phyloP scores from a whole-genome alignment of 2,797 vertebrate species.

The Hirundo rustica region DNA sequence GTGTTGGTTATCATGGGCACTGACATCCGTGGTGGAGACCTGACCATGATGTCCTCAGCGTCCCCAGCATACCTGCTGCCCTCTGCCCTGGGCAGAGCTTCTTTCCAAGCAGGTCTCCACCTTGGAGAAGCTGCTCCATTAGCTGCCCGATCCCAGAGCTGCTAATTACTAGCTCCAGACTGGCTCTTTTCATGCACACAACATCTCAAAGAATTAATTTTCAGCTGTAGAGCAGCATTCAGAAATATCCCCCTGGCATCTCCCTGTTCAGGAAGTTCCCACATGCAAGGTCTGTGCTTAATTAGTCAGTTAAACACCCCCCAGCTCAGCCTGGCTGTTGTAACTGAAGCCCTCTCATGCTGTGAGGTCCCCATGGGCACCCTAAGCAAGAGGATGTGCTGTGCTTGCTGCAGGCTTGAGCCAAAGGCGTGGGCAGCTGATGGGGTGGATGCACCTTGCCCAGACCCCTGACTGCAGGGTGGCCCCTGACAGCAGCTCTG shows the following conservation, averaged over 20 bases:
- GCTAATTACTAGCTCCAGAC: conserved; percentile 6
- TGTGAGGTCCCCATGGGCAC: not conserved
- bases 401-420: not conserved
- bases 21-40: fast-evolving
- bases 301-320: conserved; percentile 26
- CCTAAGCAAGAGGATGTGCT: not conserved
- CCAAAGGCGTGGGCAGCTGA: not conserved
- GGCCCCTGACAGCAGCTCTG: not conserved
- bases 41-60: fast-evolving
- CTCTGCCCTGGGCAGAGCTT: not conserved
- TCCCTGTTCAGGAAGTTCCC: not conserved
- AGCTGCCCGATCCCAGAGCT: not conserved
- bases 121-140: not conserved
- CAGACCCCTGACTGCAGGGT: not conserved
- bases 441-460: fast-evolving
- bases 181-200: not conserved
- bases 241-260: not conserved
- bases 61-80: not conserved
- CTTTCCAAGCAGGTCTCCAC: not conserved
- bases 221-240: not conserved
- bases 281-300: not conserved
- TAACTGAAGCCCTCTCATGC: not conserved
- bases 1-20: not conserved
- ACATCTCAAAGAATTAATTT: conserved; percentile 41
- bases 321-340: not conserved